Evolutionary conservation across 2,113 vertebrate genomes (phyloP), one percentile per base, ranked within the genome.

Genomic region (Cheilinus undulatus): DNA sequence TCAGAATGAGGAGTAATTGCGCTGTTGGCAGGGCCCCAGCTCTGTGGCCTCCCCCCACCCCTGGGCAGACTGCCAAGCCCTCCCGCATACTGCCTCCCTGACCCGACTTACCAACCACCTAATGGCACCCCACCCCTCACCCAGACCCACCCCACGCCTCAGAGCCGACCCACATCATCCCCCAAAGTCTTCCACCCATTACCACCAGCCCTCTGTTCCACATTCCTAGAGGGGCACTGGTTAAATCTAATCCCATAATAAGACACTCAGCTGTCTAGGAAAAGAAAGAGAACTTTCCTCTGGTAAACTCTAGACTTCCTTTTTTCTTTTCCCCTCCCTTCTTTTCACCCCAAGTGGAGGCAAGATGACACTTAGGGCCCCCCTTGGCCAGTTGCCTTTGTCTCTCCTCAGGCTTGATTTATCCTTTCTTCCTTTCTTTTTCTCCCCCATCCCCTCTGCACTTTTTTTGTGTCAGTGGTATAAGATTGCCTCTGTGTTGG

Each of bases 171-270:
- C 78, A 84, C 84, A 83, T 84, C 82, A 73, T 71, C 80, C 80
- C 83, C 86, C 62, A 64, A 84, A 34, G 63, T 38, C 86, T 85
- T 86, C 82, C 92, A 77, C 80, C 84, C 86, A 77, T 88, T 84
- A 90, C 86, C 88, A 86, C 71, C 80, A 76, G 67, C 62, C 61
- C 86, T 89, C 81, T 78, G 73, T 79, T 89, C 66, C 81, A 89
- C 90, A 91, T 94, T 93, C 92, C 89, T 82, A 36, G 73, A 76
- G 84, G 88, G 86, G 71, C 70, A 88, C 89, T 94, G 92, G 92
- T 94, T 92, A 89, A 92, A 91, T 94, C 86, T 93, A 95, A 94
- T 93, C 93, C 93, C 84, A 93, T 92, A 94, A 94, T 93, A 94
- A 93, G 91, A 93, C 86, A 88, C 92, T 95, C 93, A 94, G 93